A percentile compares a stretch with the other conserved stretches of the same genome.
phyloP scores from a whole-genome alignment of 2,113 vertebrate genomes.

The Dipodomys spectabilis region DNA sequence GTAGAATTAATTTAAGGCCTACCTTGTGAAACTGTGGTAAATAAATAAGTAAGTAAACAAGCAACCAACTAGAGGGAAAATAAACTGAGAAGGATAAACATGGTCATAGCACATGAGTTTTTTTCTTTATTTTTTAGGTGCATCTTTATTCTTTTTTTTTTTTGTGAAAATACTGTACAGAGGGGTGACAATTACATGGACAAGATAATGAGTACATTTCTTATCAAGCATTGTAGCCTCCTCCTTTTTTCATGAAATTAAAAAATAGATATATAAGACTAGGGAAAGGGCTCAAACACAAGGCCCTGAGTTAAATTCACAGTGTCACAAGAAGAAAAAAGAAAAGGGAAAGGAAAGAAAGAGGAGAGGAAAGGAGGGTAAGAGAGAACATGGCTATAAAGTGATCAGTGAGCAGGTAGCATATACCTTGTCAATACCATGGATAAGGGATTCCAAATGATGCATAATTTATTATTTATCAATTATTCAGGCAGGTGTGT shows the following conservation, averaged over 20 bases:
- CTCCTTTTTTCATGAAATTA: slow-evolving; percentile 21
- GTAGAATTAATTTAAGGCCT: neutral
- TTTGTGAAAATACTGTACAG: too few species aligned
- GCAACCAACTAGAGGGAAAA: neutral
- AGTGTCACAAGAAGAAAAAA: too few species aligned
- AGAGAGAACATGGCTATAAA: neutral
- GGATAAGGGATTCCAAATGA: neutral
- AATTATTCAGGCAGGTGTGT: neutral
- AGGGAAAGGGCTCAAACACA: too few species aligned
- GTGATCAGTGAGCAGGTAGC: neutral
- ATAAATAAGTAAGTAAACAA: too few species aligned
- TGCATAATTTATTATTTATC: neutral
- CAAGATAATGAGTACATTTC: too few species aligned
- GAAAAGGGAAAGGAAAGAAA: too few species aligned
- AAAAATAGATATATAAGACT: slow-evolving; percentile 5
- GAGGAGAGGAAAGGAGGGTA: too few species aligned
- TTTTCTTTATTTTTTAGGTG: too few species aligned
- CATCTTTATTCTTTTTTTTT: too few species aligned
- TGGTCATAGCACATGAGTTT: neutral
- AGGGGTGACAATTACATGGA: too few species aligned
- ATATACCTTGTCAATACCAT: neutral
- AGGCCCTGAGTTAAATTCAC: too few species aligned
- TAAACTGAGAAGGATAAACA: neutral
- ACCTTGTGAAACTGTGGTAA: neutral
- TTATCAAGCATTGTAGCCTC: too few species aligned